Evolutionary conservation across 2,797 vertebrate species (phyloP).

Genomic region (Cossypha caffra): DNA sequence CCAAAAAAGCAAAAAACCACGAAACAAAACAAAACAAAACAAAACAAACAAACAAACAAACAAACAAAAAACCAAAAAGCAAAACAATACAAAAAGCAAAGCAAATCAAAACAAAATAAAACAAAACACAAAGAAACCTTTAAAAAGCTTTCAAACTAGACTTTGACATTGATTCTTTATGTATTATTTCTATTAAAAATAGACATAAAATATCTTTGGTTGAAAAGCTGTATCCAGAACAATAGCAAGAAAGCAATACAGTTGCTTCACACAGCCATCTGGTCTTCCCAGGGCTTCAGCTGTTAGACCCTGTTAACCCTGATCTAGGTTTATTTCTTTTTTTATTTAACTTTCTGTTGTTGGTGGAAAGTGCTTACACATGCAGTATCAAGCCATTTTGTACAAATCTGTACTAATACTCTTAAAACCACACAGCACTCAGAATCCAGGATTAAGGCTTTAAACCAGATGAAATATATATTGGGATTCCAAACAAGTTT

Average conservation of each 20-base stretch:
- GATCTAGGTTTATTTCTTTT: not conserved
- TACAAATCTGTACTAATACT: slow-evolving; percentile 61
- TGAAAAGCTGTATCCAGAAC: not conserved
- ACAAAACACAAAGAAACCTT: not conserved
- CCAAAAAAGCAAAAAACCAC: too few species aligned
- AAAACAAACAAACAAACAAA: too few species aligned
- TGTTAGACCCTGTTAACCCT: slow-evolving; percentile 5
- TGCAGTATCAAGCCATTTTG: slow-evolving; percentile 54
- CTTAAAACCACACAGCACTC: slow-evolving; percentile 49
- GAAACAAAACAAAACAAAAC: accelerated
- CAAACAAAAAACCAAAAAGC: not conserved
- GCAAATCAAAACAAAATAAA: accelerated
- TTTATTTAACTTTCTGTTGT: slow-evolving; percentile 56
- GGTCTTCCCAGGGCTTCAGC: not conserved
- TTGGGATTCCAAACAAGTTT: slow-evolving; percentile 59
- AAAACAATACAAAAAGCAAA: not conserved
- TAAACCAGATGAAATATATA: slow-evolving; percentile 65
- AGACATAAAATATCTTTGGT: not conserved
- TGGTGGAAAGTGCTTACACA: slow-evolving; percentile 19
- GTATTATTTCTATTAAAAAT: not conserved
- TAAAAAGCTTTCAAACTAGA: not conserved
- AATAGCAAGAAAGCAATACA: not conserved
- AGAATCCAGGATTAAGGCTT: slow-evolving; percentile 62
- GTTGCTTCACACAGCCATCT: slow-evolving; percentile 12
- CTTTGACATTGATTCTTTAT: not conserved